A percentile compares a stretch with the other conserved stretches of the same genome.
Conservation (phyloP, 2,797 vertebrate species). For the Mastacembelus armatus region DNA sequence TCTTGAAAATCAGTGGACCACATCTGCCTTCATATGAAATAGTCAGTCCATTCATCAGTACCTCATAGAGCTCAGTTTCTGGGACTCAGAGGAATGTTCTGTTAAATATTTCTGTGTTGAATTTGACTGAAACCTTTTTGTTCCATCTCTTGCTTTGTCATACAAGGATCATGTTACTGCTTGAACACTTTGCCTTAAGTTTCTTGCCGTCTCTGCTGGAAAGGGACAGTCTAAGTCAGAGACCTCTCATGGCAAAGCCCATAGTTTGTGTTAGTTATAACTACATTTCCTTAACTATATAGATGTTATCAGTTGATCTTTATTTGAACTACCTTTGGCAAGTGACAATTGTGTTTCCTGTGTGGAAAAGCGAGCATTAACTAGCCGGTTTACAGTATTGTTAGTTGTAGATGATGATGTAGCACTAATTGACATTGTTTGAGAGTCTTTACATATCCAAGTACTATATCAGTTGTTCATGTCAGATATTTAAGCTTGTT, state of each 20-base stretch:
- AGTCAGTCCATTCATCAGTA: slow-evolving; percentile 46
- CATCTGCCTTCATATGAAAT: slow-evolving; percentile 59
- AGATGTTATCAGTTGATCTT: slow-evolving; percentile 22
- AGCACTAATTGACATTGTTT: slow-evolving; percentile 42
- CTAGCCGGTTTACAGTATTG: slow-evolving; percentile 54
- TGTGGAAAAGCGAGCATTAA: slow-evolving; percentile 42
- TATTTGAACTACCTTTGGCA: slow-evolving; percentile 43
- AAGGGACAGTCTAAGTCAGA: slow-evolving; percentile 64
- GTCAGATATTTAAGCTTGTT: slow-evolving; percentile 35
- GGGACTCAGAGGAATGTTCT: slow-evolving; percentile 45
- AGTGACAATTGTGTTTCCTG: slow-evolving; percentile 58
- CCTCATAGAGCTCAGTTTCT: slow-evolving; percentile 43
- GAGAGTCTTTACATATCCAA: slow-evolving; percentile 29
- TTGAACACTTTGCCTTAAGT: slow-evolving; percentile 64
- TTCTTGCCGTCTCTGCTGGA: slow-evolving; percentile 73
- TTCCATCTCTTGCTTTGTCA: slow-evolving; percentile 35
- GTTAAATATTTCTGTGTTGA: slow-evolving; percentile 38
- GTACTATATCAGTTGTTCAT: neutral
- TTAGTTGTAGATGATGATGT: slow-evolving; percentile 49
- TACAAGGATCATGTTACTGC: slow-evolving; percentile 37
- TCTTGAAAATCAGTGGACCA: slow-evolving; percentile 44
- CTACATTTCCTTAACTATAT: slow-evolving; percentile 33
- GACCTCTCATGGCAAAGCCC: slow-evolving; percentile 19
- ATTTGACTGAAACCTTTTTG: slow-evolving; percentile 46
- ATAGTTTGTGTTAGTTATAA: slow-evolving; percentile 24